Base-by-base conservation (phyloP, 1,140 invertebrate genomes). In the Calephelis virginiensis region DNA sequence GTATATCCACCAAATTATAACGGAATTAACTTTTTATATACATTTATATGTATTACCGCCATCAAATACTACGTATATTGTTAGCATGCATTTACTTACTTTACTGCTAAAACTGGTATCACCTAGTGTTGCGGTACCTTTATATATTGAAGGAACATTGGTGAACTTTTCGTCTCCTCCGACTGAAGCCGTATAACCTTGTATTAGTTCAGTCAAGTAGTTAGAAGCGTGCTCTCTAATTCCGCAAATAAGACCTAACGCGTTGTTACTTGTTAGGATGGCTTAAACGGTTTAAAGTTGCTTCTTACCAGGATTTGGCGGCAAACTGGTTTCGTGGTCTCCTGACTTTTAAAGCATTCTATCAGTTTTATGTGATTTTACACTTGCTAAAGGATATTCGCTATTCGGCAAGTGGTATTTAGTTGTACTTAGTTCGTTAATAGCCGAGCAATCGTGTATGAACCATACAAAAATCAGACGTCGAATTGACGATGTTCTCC, bases 121-220 rank as follows among this genome's bases (percentile, higher is more conserved):
- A 28, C n/a, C n/a, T 14, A 49, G 13, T 13, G 6, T 49, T 49
- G 48, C 48, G 10, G 7, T 50, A 8, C 13, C 14, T 53, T 10
- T 53, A 53, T 53, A 10, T 53, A 53, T 28, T 28, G 12, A 49
- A 10, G 2, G 14, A 53, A 53, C 14, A 53, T 53, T 8, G 17
- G 50, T 53, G 28, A 53, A 53, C 13, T 53, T 53, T 53, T 53
- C 50, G 50, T 28, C 50, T 53, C 14, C 14, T 10, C 17, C 10
- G 50, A 11, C 14, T 53, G 14, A 53, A 53, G 50, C 50, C 50
- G 17, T 53, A 53, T 53, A 53, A 53, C 4, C 50, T 53, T 9
- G 14, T 28, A 53, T 53, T 53, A 53, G 50, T 53, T 53, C 8
- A 53, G 50, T 53, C 50, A 17, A 28, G 50, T 17, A 53, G 14